phyloP scores from a whole-genome alignment of 1,140 invertebrate species.

The Panagrolaimus sp. region DNA sequence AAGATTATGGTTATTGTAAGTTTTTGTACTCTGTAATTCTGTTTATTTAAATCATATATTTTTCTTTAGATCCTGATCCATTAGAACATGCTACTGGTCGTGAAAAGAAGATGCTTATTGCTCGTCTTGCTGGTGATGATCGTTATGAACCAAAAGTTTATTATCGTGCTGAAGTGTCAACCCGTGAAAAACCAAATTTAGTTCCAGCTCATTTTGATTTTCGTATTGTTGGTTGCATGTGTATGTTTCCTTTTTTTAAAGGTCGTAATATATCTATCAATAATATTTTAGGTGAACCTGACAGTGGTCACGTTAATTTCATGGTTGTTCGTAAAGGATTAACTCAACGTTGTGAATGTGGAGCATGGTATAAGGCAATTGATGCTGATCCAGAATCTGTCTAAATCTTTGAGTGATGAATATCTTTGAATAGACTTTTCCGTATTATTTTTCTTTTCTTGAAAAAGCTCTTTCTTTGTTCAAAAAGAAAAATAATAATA shows the following conservation, averaged over 20 bases:
- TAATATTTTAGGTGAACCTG: slow-evolving; percentile 70
- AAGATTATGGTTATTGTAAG: slow-evolving; percentile 55
- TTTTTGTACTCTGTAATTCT: slow-evolving; percentile 29
- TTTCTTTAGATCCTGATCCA: slow-evolving; percentile 66
- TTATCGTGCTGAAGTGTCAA: slow-evolving; percentile 66
- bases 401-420: slow-evolving; percentile 61
- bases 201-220: slow-evolving; percentile 81
- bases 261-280: not conserved
- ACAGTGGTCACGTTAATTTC: slow-evolving; percentile 77
- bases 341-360: slow-evolving; percentile 71
- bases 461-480: too few species aligned
- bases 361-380: slow-evolving; percentile 84
- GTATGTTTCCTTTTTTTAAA: slow-evolving; percentile 60
- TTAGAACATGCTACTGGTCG: slow-evolving; percentile 84
- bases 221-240: slow-evolving; percentile 87
- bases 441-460: too few species aligned
- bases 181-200: slow-evolving; percentile 77
- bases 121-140: slow-evolving; percentile 75
- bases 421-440: too few species aligned
- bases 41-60: not conserved
- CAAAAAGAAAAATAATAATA: too few species aligned
- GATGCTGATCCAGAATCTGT: slow-evolving; percentile 64
- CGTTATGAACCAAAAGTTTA: slow-evolving; percentile 58
- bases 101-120: slow-evolving; percentile 80
- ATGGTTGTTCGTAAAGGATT: slow-evolving; percentile 85